Conservation (phyloP, 2,797 vertebrate genomes). For the Phyllotis vaccarum region DNA sequence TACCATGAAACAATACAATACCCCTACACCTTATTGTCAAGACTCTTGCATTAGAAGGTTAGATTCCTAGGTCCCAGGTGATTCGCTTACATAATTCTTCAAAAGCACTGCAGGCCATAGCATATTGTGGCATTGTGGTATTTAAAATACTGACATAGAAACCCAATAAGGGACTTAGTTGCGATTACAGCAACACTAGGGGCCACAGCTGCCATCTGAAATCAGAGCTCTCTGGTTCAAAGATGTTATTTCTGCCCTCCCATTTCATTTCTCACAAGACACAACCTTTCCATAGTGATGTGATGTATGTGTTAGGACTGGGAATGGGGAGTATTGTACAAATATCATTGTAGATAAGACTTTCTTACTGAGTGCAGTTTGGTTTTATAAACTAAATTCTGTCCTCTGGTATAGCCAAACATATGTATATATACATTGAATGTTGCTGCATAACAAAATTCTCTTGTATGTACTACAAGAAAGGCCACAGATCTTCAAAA, state of each 20-base stretch:
- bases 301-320: not conserved
- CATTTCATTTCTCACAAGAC: not conserved
- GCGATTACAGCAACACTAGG: constrained; percentile 39
- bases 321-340: not conserved
- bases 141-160: constrained; percentile 41
- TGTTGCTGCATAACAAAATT: not conserved
- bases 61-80: not conserved
- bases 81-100: constrained; percentile 23
- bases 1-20: no score
- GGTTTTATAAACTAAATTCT: constrained; percentile 39
- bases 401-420: not conserved
- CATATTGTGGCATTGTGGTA: constrained; percentile 17
- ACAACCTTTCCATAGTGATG: not conserved
- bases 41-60: not conserved
- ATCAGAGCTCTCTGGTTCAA: constrained; percentile 37
- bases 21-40: no score
- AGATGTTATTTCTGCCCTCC: not conserved
- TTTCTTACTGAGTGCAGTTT: constrained; percentile 15
- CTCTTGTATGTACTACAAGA: constrained; percentile 3
- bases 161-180: not conserved
- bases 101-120: not conserved
- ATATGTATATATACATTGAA: not conserved
- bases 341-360: not conserved
- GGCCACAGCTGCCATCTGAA: constrained; percentile 6
- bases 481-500: not conserved